phyloP scores from a whole-genome alignment of 2,113 vertebrate genomes.

The Tyto alba region DNA sequence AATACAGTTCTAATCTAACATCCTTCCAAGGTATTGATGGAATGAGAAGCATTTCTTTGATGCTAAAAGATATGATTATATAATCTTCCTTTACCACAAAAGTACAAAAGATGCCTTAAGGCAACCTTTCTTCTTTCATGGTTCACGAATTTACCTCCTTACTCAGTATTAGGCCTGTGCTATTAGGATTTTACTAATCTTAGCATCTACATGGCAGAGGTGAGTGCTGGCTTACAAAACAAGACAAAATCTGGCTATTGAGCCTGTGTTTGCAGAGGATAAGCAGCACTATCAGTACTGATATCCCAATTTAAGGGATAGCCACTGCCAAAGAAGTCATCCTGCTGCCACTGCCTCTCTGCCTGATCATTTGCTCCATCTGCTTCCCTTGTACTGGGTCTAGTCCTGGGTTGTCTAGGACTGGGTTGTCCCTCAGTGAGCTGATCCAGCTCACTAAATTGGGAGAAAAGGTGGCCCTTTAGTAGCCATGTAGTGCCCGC shows the following conservation, averaged over 20 bases:
- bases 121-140: background rate
- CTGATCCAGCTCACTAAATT: background rate
- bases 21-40: background rate
- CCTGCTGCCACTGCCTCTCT: background rate
- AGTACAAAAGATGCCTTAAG: background rate
- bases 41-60: background rate
- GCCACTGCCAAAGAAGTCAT: accelerated
- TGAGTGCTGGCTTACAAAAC: background rate
- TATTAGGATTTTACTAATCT: background rate
- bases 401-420: background rate
- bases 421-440: background rate
- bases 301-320: background rate
- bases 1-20: background rate
- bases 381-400: background rate
- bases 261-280: background rate
- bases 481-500: background rate
- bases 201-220: background rate
- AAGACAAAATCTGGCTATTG: background rate
- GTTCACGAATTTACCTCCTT: background rate
- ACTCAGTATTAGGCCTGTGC: background rate
- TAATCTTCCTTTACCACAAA: background rate
- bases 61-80: background rate
- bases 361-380: accelerated
- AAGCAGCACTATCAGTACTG: background rate
- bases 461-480: background rate